Conservation (phyloP, 2,888 invertebrate genomes). For the Mimachlamys varia region DNA sequence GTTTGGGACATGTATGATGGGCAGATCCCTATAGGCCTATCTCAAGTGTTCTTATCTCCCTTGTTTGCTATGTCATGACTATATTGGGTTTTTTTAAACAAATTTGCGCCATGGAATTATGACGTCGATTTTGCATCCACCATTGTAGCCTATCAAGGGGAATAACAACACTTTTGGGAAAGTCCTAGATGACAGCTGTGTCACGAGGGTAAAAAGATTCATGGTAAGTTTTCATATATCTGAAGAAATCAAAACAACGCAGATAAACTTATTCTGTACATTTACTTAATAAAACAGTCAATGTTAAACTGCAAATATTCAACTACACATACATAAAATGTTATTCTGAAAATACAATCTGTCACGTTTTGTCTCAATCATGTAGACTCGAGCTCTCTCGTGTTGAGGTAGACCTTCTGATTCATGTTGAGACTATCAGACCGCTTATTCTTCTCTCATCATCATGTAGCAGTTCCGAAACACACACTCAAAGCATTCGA, state of each 20-base stretch:
- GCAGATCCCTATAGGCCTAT: too few relatives aligned
- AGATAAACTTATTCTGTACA: background rate
- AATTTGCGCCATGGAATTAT: too few relatives aligned
- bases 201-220: too few relatives aligned
- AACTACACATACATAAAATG: slow-evolving; percentile 36
- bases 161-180: too few relatives aligned
- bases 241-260: background rate
- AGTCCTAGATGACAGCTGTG: too few relatives aligned
- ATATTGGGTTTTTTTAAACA: too few relatives aligned
- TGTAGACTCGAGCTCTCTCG: slow-evolving; percentile 32
- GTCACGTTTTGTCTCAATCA: slow-evolving; percentile 34
- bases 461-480: background rate
- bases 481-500: slow-evolving; percentile 15
- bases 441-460: background rate
- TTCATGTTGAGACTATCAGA: slow-evolving; percentile 6
- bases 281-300: slow-evolving; percentile 36
- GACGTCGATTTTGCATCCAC: too few relatives aligned
- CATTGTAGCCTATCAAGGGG: too few relatives aligned
- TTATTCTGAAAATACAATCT: slow-evolving; percentile 32
- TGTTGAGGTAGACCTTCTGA: slow-evolving; percentile 32
- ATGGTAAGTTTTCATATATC: background rate
- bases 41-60: too few relatives aligned
- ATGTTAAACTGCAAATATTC: slow-evolving; percentile 32
- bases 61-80: too few relatives aligned
- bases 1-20: too few relatives aligned